Base-by-base conservation (phyloP, 2,113 vertebrate species). In the Pholis gunnellus region DNA sequence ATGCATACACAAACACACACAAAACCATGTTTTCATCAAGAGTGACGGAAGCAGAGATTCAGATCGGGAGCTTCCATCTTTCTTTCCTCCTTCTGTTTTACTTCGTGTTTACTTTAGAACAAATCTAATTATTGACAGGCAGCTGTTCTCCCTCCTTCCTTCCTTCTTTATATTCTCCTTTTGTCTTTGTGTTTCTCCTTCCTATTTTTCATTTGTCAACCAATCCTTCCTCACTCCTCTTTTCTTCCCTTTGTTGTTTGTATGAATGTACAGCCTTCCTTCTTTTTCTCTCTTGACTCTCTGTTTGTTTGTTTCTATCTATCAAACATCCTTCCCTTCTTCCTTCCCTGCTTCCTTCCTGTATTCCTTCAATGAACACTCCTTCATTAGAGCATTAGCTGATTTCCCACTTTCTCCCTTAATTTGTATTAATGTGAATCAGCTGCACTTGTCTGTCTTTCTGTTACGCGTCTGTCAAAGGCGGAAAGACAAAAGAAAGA, bases 1-100 rank as follows among this genome's bases (percentile, higher is more conserved):
- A 92, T 56, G 71, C 77, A 29, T 60, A 59, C 36, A 80, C 31
- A 57, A 34, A 77, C 64, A 77, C 54, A 88, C 71, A 59, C 7
- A 72, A 50, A 57, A 72, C 20, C 0, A 40, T 22, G 0, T 86
- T 75, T 83, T 81, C 52, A 56, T 83, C 82, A 59, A 14, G 81
- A 66, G 6, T 52, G 22, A 74, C 38, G 20, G 27, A 11, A 57
- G 17, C 20, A 69, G n/a, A 75, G 10, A 31, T 36, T 56, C 11
- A 44, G 11, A 40, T 11, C 10, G 2, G 6, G 27, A 50, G 15
- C 44, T 56, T 40, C 64, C 14, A 18, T 60, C 36, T 17, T 68
- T 50, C 25, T 70, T 10, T 27, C 38, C 14, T 54, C 9, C n/a
- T 56, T 18, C n/a, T 42, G 6, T 34, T 44, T 78, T 31, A 64